phyloP scores from a whole-genome alignment of 2,113 vertebrate genomes.

The Neotoma lepida region DNA sequence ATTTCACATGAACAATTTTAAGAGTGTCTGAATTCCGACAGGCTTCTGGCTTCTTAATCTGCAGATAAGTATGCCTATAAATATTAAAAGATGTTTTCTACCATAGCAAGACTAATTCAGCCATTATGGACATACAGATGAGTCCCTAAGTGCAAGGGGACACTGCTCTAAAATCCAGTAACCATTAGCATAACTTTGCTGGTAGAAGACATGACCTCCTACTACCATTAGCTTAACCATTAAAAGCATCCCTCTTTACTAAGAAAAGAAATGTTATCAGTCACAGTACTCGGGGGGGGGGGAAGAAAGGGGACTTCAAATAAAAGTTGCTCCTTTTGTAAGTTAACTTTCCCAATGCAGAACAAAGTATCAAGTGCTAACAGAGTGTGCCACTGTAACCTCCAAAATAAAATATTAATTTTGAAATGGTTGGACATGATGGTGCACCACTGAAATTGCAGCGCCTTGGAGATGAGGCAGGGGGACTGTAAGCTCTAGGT shows the following conservation, averaged over 20 bases:
- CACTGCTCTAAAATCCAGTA: background rate
- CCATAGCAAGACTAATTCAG: background rate
- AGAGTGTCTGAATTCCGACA: background rate
- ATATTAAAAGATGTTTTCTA: background rate
- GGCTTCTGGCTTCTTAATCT: background rate
- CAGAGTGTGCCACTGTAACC: background rate
- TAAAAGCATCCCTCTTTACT: slow-evolving; percentile 20
- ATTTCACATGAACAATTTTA: slow-evolving; percentile 38
- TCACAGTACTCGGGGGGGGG: background rate
- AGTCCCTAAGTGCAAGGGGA: background rate
- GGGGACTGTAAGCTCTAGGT: background rate
- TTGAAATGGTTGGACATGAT: background rate
- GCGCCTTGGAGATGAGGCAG: background rate
- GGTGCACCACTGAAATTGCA: background rate
- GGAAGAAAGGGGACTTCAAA: slow-evolving; percentile 15
- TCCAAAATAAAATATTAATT: slow-evolving; percentile 8
- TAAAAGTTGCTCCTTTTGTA: background rate
- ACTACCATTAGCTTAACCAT: slow-evolving; percentile 11
- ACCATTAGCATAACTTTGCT: background rate
- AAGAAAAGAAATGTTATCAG: slow-evolving; percentile 34
- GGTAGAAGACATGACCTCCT: slow-evolving; percentile 34
- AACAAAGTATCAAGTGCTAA: slow-evolving; percentile 10
- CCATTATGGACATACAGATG: background rate
- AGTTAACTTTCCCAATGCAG: slow-evolving; percentile 22
- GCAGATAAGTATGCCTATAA: slow-evolving; percentile 10